Base-by-base conservation (phyloP, 2,113 vertebrate genomes). In the Tonatia bakeri region DNA sequence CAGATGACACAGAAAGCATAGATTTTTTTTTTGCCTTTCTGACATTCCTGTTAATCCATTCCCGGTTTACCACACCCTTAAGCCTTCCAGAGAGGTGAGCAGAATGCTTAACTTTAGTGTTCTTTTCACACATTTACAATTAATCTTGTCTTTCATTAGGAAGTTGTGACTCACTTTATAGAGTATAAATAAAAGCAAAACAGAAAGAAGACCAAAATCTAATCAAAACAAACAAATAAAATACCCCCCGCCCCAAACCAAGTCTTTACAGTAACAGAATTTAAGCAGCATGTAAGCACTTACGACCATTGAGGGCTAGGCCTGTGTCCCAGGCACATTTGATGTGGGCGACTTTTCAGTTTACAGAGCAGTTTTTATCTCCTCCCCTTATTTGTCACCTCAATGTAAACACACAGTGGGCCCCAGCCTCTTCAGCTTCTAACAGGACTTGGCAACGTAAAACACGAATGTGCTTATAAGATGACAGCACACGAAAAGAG, bases 161-260 rank as follows among this genome's bases (percentile, higher is more conserved):
- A 97, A 93, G 33, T 40, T 26, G 17, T 91, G 79, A 87, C 40
- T 91, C 47, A 52, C 8, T 72, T 85, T 59, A 31, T 26, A 76
- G 38, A 91, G 61, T 73, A 43, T 92, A 83, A 43, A 61, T 86
- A 83, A 96, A 87, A 96, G 54, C 52, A 70, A 76, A 92, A 76
- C 45, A 85, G 67, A 80, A 70, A 50, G 33, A n/a, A n/a, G 81
- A 75, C 19, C 50, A 67, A 85, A 93, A 65, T 12, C 20, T 43
- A 84, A 86, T 47, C 0, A 20, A 80, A 96, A 47, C 22, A 77
- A 89, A 54, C 17, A 77, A 45, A 75, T 14, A 89, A 61, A 70
- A 81, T 72, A 1, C 15, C 22, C 31, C 28, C 28, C 22, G 26
- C 28, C 28, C 43, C 2, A 56, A 81, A 80, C 19, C 36, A 77